A percentile compares a stretch with the other conserved stretches of the same genome.
Conservation (phyloP, 1,140 invertebrate species). For the Pseudomyrmex dendroicus region DNA sequence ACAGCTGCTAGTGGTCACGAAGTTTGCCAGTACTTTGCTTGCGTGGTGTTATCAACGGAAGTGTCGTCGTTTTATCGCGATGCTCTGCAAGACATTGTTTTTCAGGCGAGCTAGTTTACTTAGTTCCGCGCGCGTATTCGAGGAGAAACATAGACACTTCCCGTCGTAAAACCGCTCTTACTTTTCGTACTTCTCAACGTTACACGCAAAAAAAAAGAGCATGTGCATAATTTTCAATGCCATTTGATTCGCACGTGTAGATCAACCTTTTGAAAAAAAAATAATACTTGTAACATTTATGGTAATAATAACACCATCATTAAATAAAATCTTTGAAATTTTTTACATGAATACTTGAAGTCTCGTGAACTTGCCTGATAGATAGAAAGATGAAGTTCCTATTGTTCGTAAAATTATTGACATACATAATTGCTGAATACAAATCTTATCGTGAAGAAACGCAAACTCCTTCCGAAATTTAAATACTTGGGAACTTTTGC, state of each 20-base stretch:
- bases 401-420: background rate
- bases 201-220: background rate
- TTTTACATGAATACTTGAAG: background rate
- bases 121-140: background rate
- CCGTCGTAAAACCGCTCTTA: background rate
- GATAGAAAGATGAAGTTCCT: background rate
- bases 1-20: constrained; percentile 49
- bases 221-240: background rate
- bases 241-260: no score
- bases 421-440: background rate
- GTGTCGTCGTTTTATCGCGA: constrained; percentile 56
- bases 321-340: background rate
- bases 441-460: background rate
- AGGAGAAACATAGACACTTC: background rate
- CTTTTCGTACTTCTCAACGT: background rate
- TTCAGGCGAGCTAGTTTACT: background rate
- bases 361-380: background rate
- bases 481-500: constrained; percentile 55
- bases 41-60: constrained; percentile 55
- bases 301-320: background rate
- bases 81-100: constrained; percentile 32
- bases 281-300: background rate
- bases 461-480: constrained; percentile 45
- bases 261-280: background rate
- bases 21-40: constrained; percentile 52